Evolutionary conservation across 2,888 invertebrate species (phyloP), one percentile per base, ranked within the genome.

Genomic region (Rhagophthalmus giganteus): DNA sequence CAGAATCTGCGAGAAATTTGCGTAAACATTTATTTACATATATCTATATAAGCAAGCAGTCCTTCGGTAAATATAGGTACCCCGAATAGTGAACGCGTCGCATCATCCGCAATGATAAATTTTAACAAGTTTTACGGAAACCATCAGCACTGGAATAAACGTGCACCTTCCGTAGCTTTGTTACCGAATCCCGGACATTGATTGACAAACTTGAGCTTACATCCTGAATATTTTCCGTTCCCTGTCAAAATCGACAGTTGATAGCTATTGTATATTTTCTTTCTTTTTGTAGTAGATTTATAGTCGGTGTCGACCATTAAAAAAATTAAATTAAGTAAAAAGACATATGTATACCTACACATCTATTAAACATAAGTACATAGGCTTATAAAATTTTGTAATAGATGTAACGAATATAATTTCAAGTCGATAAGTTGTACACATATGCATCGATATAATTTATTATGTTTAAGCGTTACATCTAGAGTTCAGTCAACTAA

Each of bases 221-320:
- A 47, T 47, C 24, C 46, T 28, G 38, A 47, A 39, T 47, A 47
- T 38, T 47, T 39, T 47, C 39, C 28, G 46, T 11, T 31, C 28
- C 38, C 32, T 31, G 38, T 38, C 38, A 47, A 32, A 47, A 26
- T 33, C 30, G 46, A 47, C 46, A 38, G 25, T 11, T 31, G 32
- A 47, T 32, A 31, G 20, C 38, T 39, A 20, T 39, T 47, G 38
- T 47, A 20, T n/a, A n/a, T n/a, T n/a, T n/a, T n/a, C n/a, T n/a
- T n/a, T n/a, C n/a, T n/a, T n/a, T n/a, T n/a, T n/a, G n/a, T n/a
- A n/a, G n/a, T n/a, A n/a, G n/a, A n/a, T n/a, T n/a, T n/a, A n/a
- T n/a, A n/a, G n/a, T n/a, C n/a, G n/a, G n/a, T n/a, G n/a, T n/a
- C n/a, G n/a, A n/a, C n/a, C n/a, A n/a, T n/a, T n/a, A n/a, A n/a